Percentiles rank a stretch among this genome's conserved stretches.
Evolutionary conservation across 2,797 vertebrate genomes (phyloP).

Genomic region (Carduelis carduelis): DNA sequence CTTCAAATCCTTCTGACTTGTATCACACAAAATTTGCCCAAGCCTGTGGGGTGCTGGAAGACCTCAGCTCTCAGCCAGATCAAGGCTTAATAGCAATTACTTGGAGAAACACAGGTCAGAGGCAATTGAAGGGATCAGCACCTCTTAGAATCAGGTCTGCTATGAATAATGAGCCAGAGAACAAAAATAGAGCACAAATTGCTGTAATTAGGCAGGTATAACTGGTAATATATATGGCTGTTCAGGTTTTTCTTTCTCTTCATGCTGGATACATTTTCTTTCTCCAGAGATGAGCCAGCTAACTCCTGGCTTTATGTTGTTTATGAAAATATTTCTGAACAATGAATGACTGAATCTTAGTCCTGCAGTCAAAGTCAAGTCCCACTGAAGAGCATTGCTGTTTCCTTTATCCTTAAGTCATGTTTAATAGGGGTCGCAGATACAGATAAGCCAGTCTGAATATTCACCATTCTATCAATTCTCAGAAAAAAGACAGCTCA

Average conservation of each 20-base stretch:
- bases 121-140: conserved; percentile 13
- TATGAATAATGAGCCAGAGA: conserved; percentile 20
- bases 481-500: neutral
- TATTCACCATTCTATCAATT: neutral
- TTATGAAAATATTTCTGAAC: neutral
- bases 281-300: neutral
- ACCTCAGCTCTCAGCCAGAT: neutral
- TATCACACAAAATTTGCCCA: neutral
- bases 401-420: neutral
- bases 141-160: neutral
- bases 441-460: neutral
- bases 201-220: conserved; percentile 33
- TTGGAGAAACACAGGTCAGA: conserved; percentile 41
- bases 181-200: conserved; percentile 24
- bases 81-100: conserved; percentile 27
- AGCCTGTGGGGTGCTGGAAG: neutral
- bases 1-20: conserved; percentile 11
- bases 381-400: neutral
- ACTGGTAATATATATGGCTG: neutral
- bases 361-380: neutral
- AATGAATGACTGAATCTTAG: neutral
- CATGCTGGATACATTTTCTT: neutral
- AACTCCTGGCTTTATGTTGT: neutral
- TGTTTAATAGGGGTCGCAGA: neutral
- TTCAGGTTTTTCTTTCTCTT: neutral